A percentile compares a stretch with the other conserved stretches of the same genome.
Conservation (phyloP, 2,113 vertebrate species). For the Calypte anna region DNA sequence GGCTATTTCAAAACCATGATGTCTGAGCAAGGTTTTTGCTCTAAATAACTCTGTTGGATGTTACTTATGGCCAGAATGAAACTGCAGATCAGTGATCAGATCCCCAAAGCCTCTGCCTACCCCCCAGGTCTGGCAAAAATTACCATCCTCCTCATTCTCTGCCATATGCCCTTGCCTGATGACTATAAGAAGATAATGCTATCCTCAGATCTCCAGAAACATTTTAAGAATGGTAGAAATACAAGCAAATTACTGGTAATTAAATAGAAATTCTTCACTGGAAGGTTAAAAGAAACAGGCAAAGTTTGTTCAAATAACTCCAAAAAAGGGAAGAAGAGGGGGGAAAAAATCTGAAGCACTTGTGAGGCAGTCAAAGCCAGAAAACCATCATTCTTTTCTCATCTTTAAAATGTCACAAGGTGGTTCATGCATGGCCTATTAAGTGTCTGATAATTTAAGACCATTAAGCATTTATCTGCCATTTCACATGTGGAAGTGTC, state of each 20-base stretch:
- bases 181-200: neutral
- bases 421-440: neutral
- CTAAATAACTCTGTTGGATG: neutral
- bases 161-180: neutral
- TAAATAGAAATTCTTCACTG: neutral
- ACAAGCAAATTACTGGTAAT: neutral
- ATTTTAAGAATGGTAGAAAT: neutral
- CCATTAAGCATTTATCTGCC: neutral
- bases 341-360: neutral
- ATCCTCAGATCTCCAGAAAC: neutral
- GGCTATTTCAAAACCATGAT: neutral
- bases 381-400: neutral
- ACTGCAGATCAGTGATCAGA: neutral
- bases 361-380: neutral
- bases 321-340: neutral
- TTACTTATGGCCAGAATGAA: neutral
- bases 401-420: neutral
- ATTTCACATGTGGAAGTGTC: neutral
- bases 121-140: neutral
- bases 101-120: neutral
- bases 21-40: neutral
- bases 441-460: neutral
- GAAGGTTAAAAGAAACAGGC: neutral
- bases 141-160: neutral
- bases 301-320: neutral